phyloP scores from a whole-genome alignment of 2,888 invertebrate species.

The Tetranychus piercei region DNA sequence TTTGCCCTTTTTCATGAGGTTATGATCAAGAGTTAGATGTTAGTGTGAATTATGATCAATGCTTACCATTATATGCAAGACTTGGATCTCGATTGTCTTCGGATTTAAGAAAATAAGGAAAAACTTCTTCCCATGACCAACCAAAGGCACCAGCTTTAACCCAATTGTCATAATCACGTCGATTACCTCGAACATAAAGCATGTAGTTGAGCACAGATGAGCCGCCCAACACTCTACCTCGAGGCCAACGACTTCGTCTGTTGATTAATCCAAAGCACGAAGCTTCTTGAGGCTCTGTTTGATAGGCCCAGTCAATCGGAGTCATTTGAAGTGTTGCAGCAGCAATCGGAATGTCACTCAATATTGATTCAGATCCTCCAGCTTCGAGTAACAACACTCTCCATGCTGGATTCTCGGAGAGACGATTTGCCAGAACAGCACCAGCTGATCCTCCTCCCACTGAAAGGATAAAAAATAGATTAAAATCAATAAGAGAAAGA shows the following conservation, averaged over 20 bases:
- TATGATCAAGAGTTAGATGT: background rate
- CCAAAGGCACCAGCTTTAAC: slow-evolving; percentile 64
- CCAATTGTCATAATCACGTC: slow-evolving; percentile 75
- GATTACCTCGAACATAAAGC: slow-evolving; percentile 80
- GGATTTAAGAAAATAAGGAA: slow-evolving; percentile 53
- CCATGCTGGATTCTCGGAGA: slow-evolving; percentile 32
- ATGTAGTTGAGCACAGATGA: slow-evolving; percentile 86
- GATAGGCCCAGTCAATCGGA: slow-evolving; percentile 69
- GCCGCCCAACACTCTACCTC: slow-evolving; percentile 49
- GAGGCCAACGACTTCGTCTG: slow-evolving; percentile 28
- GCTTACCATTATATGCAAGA: slow-evolving; percentile 26
- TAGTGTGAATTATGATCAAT: background rate
- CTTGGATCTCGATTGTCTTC: slow-evolving; percentile 32
- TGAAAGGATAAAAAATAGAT: slow-evolving; percentile 32
- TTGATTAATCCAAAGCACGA: slow-evolving; percentile 28
- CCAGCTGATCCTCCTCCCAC: slow-evolving; percentile 73
- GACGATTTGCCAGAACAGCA: slow-evolving; percentile 61
- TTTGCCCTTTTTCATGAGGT: no score
- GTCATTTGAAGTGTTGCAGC: slow-evolving; percentile 29
- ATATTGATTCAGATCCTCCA: slow-evolving; percentile 28
- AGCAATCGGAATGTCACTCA: slow-evolving; percentile 28
- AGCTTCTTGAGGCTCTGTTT: slow-evolving; percentile 56
- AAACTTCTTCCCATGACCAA: slow-evolving; percentile 64
- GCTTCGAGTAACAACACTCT: slow-evolving; percentile 29
- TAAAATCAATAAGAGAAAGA: no score